Conservation (phyloP, 2,113 vertebrate genomes). For the Donacobius atricapilla region DNA sequence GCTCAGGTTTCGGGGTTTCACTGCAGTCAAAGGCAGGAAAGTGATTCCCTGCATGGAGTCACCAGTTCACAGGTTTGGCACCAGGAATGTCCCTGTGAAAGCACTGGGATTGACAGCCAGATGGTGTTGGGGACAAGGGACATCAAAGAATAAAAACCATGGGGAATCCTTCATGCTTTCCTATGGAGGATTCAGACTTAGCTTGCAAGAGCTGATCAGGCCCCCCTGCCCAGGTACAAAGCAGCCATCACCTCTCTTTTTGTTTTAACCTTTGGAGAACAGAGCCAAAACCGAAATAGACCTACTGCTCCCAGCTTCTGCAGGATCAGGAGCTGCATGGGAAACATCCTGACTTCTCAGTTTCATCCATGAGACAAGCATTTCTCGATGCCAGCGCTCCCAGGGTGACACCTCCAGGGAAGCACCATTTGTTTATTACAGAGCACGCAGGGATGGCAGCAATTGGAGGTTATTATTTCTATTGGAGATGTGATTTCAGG, state of each 20-base stretch:
- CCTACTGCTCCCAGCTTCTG: not conserved
- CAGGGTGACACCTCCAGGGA: not conserved
- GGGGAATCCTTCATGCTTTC: not conserved
- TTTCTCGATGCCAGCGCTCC: accelerated
- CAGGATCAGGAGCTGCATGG: not conserved
- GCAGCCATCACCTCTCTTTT: not conserved
- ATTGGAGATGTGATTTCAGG: not conserved
- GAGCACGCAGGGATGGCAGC: not conserved
- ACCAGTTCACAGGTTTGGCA: not conserved
- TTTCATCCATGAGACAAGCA: accelerated
- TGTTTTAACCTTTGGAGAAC: not conserved
- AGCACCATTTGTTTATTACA: not conserved
- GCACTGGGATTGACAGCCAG: not conserved
- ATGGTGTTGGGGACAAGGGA: not conserved
- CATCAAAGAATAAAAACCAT: not conserved
- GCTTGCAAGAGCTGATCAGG: not conserved
- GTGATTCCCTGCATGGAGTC: not conserved
- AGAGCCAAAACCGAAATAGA: accelerated
- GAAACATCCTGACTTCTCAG: not conserved
- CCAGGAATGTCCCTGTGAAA: not conserved
- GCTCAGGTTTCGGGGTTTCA: not conserved
- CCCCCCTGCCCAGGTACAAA: not conserved
- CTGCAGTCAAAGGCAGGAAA: not conserved
- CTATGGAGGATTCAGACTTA: not conserved
- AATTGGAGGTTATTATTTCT: not conserved